Conservation (phyloP, 2,888 invertebrate genomes). For the Byasa hedistus region DNA sequence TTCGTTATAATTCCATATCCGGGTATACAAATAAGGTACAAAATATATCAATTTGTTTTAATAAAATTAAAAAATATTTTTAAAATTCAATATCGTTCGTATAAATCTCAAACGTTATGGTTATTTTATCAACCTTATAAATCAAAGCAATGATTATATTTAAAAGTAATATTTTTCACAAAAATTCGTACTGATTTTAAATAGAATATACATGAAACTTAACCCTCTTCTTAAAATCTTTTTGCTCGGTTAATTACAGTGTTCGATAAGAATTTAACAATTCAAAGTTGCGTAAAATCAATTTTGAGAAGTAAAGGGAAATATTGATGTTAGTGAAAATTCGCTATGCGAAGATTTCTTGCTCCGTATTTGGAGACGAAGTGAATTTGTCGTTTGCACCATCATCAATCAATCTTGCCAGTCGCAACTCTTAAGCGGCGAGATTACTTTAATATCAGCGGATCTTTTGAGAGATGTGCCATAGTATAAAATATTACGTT, state of each 20-base stretch:
- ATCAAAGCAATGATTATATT: background rate
- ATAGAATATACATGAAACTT: no score
- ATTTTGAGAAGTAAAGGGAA: background rate
- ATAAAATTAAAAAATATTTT: background rate
- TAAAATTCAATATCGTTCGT: background rate
- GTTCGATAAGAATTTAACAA: background rate
- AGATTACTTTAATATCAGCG: slow-evolving; percentile 70
- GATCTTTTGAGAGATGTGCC: slow-evolving; percentile 55
- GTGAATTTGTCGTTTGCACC: slow-evolving; percentile 65
- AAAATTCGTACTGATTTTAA: no score
- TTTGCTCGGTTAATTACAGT: no score
- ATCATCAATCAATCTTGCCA: slow-evolving; percentile 70
- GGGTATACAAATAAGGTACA: slow-evolving; percentile 23
- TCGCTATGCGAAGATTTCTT: slow-evolving; percentile 27
- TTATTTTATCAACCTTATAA: background rate
- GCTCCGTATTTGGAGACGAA: slow-evolving; percentile 46
- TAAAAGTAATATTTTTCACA: background rate
- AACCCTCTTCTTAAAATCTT: no score
- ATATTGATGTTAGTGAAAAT: slow-evolving; percentile 1
- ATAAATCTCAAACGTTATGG: background rate
- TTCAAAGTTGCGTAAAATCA: background rate
- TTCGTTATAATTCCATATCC: slow-evolving; percentile 21
- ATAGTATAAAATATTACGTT: slow-evolving; percentile 59
- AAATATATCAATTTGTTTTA: slow-evolving; percentile 1
- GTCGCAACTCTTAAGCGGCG: slow-evolving; percentile 63